These are phyloP conservation scores for Gallirallus australis DNA, from an alignment of 2,797 vertebrate genomes.

Conservation along the genomic window DNA sequence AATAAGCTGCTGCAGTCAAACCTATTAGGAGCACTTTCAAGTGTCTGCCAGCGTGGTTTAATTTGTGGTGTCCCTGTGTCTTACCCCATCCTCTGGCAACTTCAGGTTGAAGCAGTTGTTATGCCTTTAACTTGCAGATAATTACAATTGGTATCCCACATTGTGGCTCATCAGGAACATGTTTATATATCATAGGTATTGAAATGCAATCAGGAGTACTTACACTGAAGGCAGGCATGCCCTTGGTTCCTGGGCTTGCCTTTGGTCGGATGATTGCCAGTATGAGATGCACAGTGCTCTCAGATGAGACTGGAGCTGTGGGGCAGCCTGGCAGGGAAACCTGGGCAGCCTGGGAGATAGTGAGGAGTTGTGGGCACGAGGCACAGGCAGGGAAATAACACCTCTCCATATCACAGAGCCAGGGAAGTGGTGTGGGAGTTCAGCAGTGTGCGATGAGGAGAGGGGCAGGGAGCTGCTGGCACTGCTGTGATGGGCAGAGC, in stretches of 20 bases:
- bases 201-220: background rate
- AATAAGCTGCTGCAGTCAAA: slow-evolving; percentile 40
- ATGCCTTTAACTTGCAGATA: slow-evolving; percentile 67
- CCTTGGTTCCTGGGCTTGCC: accelerated
- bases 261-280: background rate
- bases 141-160: slow-evolving; percentile 56
- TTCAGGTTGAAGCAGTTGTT: slow-evolving; percentile 69
- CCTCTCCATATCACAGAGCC: accelerated
- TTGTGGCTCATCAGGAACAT: slow-evolving; percentile 5
- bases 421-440: background rate
- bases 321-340: background rate
- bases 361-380: accelerated
- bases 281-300: accelerated
- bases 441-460: accelerated
- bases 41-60: slow-evolving; percentile 29
- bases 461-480: background rate
- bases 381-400: accelerated
- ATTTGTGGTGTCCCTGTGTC: slow-evolving; percentile 64
- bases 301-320: accelerated
- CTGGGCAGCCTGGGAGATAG: background rate
- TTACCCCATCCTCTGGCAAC: slow-evolving; percentile 56
- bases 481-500: accelerated
- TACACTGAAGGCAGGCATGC: accelerated
- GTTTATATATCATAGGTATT: background rate
- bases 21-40: background rate